A percentile compares a stretch with the other conserved stretches of the same genome.
Conservation (phyloP, 2,888 invertebrate genomes). For the Gymnosoma rotundatum region DNA sequence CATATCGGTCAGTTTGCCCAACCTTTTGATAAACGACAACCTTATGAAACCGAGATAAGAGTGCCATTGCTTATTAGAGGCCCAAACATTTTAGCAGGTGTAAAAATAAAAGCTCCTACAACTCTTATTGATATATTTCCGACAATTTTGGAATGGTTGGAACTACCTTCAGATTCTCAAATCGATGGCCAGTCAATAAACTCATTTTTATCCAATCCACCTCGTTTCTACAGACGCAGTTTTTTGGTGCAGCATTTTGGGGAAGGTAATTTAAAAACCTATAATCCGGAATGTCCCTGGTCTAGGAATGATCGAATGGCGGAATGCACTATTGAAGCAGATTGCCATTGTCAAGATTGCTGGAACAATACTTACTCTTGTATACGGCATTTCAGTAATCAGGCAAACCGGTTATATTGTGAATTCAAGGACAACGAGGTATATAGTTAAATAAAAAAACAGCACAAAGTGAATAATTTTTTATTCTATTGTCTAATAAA, state of each 20-base stretch:
- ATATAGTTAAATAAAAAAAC: background rate
- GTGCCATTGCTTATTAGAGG: slow-evolving; percentile 91
- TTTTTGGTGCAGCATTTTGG: slow-evolving; percentile 93
- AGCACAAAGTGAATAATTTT: background rate
- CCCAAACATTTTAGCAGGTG: slow-evolving; percentile 85
- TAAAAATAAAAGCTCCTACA: slow-evolving; percentile 84
- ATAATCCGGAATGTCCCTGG: slow-evolving; percentile 86
- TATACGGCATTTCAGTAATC: slow-evolving; percentile 85
- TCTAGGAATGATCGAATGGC: slow-evolving; percentile 82
- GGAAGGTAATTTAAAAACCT: slow-evolving; percentile 85
- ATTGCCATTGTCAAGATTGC: slow-evolving; percentile 93
- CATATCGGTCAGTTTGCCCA: slow-evolving; percentile 95
- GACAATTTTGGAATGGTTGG: slow-evolving; percentile 89
- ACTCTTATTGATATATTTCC: slow-evolving; percentile 92
- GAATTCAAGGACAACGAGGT: slow-evolving; percentile 83
- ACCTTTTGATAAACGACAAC: slow-evolving; percentile 94
- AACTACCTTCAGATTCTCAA: slow-evolving; percentile 82
- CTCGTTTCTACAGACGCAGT: slow-evolving; percentile 82
- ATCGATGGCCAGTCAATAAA: slow-evolving; percentile 87
- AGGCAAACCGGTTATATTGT: slow-evolving; percentile 82
- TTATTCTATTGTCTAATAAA: slow-evolving; percentile 5
- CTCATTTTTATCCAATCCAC: slow-evolving; percentile 75
- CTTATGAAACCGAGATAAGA: slow-evolving; percentile 94
- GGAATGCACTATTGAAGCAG: slow-evolving; percentile 86
- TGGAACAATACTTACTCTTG: slow-evolving; percentile 93